phyloP scores from a whole-genome alignment of 35 echinoderm and acorn worm species.

The Apostichopus japonicus region DNA sequence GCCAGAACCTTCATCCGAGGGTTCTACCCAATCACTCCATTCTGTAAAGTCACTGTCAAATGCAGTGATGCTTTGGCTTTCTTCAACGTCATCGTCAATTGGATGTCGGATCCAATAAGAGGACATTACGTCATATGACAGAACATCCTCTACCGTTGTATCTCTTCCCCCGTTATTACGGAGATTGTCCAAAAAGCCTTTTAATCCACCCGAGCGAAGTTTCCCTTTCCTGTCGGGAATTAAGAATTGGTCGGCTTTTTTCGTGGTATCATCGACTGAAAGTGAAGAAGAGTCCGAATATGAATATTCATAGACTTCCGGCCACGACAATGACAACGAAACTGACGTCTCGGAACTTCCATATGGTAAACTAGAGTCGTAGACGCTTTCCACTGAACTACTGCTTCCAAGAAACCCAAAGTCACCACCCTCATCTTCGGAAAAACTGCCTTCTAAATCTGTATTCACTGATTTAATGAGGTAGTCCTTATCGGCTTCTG shows the following conservation, averaged over 20 bases:
- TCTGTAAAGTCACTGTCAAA: too few species aligned
- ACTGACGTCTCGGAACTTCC: not conserved
- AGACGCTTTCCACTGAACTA: constrained; percentile 22
- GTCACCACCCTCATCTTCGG: not conserved
- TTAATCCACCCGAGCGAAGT: not conserved
- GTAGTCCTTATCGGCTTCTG: not conserved
- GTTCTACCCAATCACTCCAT: not conserved
- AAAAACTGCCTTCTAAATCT: too few species aligned
- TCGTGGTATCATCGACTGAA: not conserved
- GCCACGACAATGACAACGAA: not conserved
- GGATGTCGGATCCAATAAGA: not conserved
- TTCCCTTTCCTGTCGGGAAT: not conserved
- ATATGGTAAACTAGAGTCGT: constrained; percentile 29
- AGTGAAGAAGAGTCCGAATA: not conserved
- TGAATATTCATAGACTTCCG: not conserved
- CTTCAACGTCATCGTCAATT: not conserved
- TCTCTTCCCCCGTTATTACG: too few species aligned
- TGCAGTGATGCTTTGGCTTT: too few species aligned
- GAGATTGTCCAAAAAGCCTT: not conserved
- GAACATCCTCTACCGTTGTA: not conserved
- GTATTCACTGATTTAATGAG: not conserved
- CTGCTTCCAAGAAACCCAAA: not conserved
- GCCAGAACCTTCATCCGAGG: not conserved
- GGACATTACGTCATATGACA: not conserved
- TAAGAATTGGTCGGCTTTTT: constrained; percentile 6